Evolutionary conservation across 2,797 vertebrate species (phyloP).

Genomic region (Cynodonichthys magdalenae): DNA sequence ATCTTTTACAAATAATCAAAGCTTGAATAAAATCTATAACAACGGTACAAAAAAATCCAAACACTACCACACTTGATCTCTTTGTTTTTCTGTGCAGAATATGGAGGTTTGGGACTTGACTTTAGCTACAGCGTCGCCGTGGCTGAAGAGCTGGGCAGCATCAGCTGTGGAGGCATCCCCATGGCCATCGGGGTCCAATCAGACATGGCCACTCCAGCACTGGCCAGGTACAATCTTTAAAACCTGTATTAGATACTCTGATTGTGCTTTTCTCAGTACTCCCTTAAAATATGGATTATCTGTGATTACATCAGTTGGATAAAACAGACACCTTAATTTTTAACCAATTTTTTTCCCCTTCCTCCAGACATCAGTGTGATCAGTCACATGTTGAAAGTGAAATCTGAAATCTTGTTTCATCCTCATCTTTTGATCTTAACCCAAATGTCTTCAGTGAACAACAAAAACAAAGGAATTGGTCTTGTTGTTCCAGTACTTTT

Average conservation of each 20-base stretch:
- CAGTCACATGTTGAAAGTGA: too few relatives aligned
- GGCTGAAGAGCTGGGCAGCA: constrained; percentile 87
- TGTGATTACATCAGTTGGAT: too few relatives aligned
- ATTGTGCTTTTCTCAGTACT: not conserved
- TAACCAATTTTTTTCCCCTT: too few relatives aligned
- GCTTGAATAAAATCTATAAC: not conserved
- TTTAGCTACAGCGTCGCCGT: constrained; percentile 89
- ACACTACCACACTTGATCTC: not conserved
- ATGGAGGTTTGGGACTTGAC: constrained; percentile 89
- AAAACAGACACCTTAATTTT: too few relatives aligned
- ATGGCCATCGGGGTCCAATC: constrained; percentile 89
- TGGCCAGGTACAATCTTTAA: constrained; percentile 81
- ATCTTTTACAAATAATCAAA: not conserved
- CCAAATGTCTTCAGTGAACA: too few relatives aligned
- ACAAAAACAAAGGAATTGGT: too few relatives aligned
- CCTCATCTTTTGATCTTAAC: too few relatives aligned
- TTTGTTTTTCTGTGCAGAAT: constrained; percentile 77
- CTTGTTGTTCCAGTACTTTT: too few relatives aligned
- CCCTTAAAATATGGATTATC: too few relatives aligned
- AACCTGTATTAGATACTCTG: not conserved
- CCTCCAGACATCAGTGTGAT: too few relatives aligned
- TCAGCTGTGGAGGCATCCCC: constrained; percentile 85
- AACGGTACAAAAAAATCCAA: not conserved
- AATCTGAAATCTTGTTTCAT: too few relatives aligned
- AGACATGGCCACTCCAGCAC: constrained; percentile 89